phyloP scores from a whole-genome alignment of 2,113 vertebrate species.

The Zosterops japonicus region DNA sequence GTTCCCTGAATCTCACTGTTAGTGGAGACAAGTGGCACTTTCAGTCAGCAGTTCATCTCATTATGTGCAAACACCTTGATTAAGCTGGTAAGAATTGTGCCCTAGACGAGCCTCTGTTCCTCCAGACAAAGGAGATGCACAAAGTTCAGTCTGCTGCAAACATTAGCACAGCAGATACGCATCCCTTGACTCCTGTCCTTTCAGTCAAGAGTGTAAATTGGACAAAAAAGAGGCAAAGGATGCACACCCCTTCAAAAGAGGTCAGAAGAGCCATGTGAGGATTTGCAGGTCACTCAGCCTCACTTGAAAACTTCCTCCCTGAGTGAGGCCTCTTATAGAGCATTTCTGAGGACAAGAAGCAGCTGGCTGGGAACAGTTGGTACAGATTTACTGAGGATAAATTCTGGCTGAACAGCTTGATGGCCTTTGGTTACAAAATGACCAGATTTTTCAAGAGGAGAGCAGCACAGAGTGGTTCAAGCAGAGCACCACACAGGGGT shows the following conservation, averaged over 20 bases:
- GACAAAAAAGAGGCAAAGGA: background rate
- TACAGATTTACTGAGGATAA: background rate
- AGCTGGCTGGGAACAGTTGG: background rate
- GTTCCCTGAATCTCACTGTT: background rate
- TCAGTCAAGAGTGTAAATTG: background rate
- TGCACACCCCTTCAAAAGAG: background rate
- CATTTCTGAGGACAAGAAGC: background rate
- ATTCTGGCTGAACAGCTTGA: background rate
- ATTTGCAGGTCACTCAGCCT: background rate
- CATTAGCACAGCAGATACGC: background rate
- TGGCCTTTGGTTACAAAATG: background rate
- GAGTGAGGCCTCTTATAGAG: background rate
- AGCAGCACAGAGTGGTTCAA: background rate
- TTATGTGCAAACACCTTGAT: background rate
- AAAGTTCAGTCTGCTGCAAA: background rate
- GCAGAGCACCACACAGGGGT: background rate
- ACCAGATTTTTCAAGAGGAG: background rate
- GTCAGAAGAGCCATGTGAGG: background rate
- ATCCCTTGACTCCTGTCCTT: background rate
- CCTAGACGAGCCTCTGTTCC: background rate
- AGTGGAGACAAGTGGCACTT: background rate
- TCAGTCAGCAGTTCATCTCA: background rate
- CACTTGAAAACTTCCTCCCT: background rate
- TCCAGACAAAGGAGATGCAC: background rate
- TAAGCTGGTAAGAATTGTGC: background rate